Base-by-base conservation (phyloP, 2,113 vertebrate genomes). In the Misgurnus mizolepis region DNA sequence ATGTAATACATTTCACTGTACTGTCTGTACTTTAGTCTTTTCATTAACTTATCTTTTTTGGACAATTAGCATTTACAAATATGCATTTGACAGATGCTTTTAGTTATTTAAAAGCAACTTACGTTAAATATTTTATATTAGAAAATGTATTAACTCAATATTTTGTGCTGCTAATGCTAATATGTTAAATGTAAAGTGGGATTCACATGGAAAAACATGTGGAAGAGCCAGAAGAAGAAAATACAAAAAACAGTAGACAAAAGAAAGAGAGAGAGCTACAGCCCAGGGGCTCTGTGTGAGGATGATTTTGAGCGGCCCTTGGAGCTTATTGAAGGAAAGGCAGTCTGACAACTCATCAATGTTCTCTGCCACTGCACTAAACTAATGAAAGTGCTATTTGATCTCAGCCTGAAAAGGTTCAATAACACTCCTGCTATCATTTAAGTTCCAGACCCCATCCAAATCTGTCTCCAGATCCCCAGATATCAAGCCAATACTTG, bases 311-410 rank as follows among this genome's bases (percentile, higher is more conserved):
- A 91, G 90, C 91, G 91, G 88, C 89, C 91, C 90, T 91, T 86
- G 87, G 90, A 88, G 88, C 85, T 89, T 92, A 92, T 93, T 90
- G 91, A 92, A 91, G 91, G 90, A 89, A 89, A 91, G 91, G 88
- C 90, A 90, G 90, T 92, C 90, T 93, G 92, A 93, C 92, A 93
- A 92, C 89, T 92, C 91, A 89, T 93, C 93, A 90, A 93, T 93
- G 91, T 88, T 88, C 86, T 89, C 88, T 85, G 85, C 88, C 82
- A 90, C 90, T 91, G 90, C 91, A 91, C 91, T 92, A 92, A 92
- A 92, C 92, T 93, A 92, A 92, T 91, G 92, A 93, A 93, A 93
- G 92, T 90, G 89, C 88, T 91, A 91, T 92, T 91, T 92, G 90
- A 93, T 92, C 92, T 92, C 88, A 81, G 82, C 82, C 86, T 66